These are phyloP conservation scores for Aricia artaxerxes DNA, from an alignment of 2,888 invertebrate species.

Conservation along the genomic window DNA sequence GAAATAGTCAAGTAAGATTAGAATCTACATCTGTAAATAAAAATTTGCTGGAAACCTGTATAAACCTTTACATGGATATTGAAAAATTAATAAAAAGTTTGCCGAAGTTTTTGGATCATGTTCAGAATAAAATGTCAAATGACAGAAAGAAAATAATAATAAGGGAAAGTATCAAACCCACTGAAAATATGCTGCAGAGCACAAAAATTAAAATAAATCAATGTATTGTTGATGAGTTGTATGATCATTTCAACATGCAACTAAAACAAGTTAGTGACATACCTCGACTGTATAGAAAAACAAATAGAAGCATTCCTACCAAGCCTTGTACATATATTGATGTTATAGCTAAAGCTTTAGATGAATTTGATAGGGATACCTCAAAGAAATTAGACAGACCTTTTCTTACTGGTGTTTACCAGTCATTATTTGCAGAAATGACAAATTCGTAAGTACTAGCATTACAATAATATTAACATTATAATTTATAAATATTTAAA, in stretches of 20 bases:
- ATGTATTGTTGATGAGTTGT: slow-evolving; percentile 68
- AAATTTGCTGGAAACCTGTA: slow-evolving; percentile 62
- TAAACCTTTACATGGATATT: slow-evolving; percentile 63
- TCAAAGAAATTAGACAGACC: slow-evolving; percentile 57
- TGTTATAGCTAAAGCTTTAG: slow-evolving; percentile 81
- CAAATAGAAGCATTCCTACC: slow-evolving; percentile 92
- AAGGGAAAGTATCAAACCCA: slow-evolving; percentile 53
- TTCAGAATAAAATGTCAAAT: slow-evolving; percentile 55
- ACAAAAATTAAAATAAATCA: slow-evolving; percentile 60
- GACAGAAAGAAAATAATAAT: slow-evolving; percentile 54
- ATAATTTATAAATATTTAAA: neutral
- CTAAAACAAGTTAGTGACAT: slow-evolving; percentile 94
- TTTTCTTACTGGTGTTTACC: slow-evolving; percentile 60
- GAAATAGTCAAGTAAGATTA: slow-evolving; percentile 51
- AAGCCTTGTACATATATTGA: slow-evolving; percentile 91
- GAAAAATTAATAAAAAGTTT: slow-evolving; percentile 56
- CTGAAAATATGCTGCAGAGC: slow-evolving; percentile 54
- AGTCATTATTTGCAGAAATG: slow-evolving; percentile 72
- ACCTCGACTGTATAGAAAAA: slow-evolving; percentile 94
- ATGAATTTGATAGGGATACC: slow-evolving; percentile 79
- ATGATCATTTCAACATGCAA: slow-evolving; percentile 75
- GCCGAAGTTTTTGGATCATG: slow-evolving; percentile 56
- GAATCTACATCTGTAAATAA: slow-evolving; percentile 62
- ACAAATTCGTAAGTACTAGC: slow-evolving; percentile 78
- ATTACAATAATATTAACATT: slow-evolving; percentile 1